Evolutionary conservation across 1,140 invertebrate species (phyloP).

Genomic region (Steinernema khuongi): DNA sequence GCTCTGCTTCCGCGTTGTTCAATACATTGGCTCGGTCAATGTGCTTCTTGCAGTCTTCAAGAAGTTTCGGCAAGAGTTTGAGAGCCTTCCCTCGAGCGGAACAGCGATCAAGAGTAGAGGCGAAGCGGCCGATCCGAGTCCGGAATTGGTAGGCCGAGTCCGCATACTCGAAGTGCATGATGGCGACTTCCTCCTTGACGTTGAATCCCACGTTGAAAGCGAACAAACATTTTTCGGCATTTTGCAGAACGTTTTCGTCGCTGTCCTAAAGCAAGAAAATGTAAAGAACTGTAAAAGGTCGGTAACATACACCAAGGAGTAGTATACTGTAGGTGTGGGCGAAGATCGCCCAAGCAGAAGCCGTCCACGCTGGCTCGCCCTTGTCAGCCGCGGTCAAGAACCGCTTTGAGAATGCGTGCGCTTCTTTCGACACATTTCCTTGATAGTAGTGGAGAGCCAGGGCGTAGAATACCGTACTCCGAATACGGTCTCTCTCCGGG

Average conservation of each 20-base stretch:
- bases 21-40: background rate
- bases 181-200: background rate
- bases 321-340: background rate
- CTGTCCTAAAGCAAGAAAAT: constrained; percentile 19
- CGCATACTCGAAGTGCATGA: constrained; percentile 19
- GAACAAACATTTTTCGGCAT: background rate
- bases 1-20: background rate
- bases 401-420: constrained; percentile 12
- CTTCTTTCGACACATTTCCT: constrained; percentile 12
- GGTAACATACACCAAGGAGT: background rate
- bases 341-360: constrained; percentile 21
- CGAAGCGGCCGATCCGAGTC: background rate
- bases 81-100: background rate
- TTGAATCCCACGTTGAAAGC: constrained; percentile 12
- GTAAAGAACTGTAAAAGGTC: background rate
- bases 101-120: background rate
- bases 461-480: constrained; percentile 19
- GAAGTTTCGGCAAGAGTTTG: background rate
- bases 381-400: constrained; percentile 18
- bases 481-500: background rate
- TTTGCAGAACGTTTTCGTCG: constrained; percentile 14
- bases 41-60: background rate
- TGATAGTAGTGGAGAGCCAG: constrained; percentile 26
- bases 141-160: constrained; percentile 14
- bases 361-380: background rate